Evolutionary conservation across 2,113 vertebrate genomes (phyloP).

Genomic region (Chloebia gouldiae): DNA sequence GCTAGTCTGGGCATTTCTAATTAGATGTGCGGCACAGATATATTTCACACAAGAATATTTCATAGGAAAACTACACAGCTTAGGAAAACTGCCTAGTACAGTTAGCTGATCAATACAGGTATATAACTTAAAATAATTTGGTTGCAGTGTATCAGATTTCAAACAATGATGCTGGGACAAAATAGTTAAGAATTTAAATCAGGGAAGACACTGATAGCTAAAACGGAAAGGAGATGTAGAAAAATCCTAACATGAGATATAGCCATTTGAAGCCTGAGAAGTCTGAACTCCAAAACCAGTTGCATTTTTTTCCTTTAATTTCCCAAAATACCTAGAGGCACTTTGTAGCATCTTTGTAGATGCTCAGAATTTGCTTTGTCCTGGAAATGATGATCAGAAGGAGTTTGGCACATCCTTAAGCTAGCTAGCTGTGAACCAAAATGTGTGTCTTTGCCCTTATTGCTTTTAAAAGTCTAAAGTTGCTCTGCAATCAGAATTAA

Average conservation of each 20-base stretch:
- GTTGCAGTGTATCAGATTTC: not conserved
- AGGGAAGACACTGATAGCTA: not conserved
- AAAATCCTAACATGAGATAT: not conserved
- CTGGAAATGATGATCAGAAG: not conserved
- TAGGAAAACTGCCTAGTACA: not conserved
- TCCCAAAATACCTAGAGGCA: not conserved
- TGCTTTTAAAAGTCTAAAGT: not conserved
- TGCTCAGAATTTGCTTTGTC: not conserved
- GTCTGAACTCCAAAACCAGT: not conserved
- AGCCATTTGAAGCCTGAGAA: not conserved
- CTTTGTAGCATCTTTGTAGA: not conserved
- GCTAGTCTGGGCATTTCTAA: constrained; percentile 27
- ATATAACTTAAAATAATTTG: not conserved
- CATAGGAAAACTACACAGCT: not conserved
- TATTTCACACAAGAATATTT: not conserved
- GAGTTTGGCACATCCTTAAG: not conserved
- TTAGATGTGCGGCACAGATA: not conserved
- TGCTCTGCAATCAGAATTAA: not conserved
- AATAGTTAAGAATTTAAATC: not conserved
- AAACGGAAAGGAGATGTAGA: not conserved
- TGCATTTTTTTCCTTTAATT: not conserved
- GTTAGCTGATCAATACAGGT: not conserved
- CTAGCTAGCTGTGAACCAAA: not conserved
- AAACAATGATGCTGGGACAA: not conserved
- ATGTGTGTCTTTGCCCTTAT: not conserved